These are phyloP conservation scores for Enhydra lutris DNA, from an alignment of 2,113 vertebrate species.

Conservation along the genomic window DNA sequence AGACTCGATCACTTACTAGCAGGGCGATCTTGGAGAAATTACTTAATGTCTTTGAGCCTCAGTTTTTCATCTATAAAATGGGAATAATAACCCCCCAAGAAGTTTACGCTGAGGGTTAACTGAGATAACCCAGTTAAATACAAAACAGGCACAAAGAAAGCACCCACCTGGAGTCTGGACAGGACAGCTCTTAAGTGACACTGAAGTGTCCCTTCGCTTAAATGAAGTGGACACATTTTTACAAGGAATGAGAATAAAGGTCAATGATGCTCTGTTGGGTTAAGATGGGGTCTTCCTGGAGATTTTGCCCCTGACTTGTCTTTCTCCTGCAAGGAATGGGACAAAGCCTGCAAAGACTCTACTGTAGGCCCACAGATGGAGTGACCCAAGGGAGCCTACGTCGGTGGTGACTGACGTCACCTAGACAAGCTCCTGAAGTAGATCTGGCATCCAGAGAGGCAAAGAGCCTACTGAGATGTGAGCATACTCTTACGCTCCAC, in stretches of 20 bases:
- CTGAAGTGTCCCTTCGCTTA: background rate
- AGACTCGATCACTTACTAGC: background rate
- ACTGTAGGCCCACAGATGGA: background rate
- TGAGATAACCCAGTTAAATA: background rate
- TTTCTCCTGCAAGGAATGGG: background rate
- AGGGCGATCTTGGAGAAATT: background rate
- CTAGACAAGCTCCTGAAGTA: background rate
- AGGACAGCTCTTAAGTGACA: background rate
- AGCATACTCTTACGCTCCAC: background rate
- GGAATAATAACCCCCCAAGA: background rate
- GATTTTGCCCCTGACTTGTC: background rate
- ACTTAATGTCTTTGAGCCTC: background rate
- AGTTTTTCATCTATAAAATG: background rate
- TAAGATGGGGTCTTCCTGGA: background rate
- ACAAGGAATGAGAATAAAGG: background rate
- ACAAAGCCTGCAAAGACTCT: background rate
- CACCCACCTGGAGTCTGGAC: background rate
- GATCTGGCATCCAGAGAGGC: background rate
- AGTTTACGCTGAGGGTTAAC: background rate
- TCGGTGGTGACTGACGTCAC: background rate
- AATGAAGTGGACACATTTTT: background rate
- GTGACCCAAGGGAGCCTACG: background rate
- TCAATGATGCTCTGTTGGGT: background rate
- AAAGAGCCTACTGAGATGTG: background rate
- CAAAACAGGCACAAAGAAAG: background rate